phyloP scores from a whole-genome alignment of 2,888 invertebrate genomes.

The Drosophila quasianomalipes region DNA sequence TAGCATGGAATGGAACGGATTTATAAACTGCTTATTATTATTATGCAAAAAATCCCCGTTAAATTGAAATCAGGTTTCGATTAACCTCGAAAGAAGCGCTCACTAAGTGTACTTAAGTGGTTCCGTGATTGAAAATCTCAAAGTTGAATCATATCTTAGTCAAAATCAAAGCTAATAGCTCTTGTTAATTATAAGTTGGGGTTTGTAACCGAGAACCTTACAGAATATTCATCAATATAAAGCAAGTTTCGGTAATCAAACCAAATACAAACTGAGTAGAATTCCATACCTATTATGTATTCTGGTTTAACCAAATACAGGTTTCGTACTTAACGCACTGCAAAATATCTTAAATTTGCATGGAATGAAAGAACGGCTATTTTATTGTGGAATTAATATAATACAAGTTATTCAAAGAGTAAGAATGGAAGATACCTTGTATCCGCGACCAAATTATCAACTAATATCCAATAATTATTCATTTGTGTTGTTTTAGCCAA shows the following conservation, averaged over 20 bases:
- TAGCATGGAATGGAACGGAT: background rate
- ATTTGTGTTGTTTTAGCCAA: background rate
- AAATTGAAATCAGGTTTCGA: slow-evolving; percentile 23
- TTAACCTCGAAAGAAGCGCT: background rate
- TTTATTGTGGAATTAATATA: slow-evolving; percentile 6
- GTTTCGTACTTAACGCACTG: slow-evolving; percentile 8
- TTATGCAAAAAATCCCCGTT: slow-evolving; percentile 20
- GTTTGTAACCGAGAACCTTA: slow-evolving; percentile 8
- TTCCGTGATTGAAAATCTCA: background rate
- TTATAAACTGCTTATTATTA: background rate
- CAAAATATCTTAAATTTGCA: background rate
- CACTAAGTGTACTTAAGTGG: background rate
- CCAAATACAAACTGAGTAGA: background rate
- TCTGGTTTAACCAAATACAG: slow-evolving; percentile 26
- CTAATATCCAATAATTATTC: background rate
- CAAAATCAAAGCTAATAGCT: background rate
- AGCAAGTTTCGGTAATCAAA: slow-evolving; percentile 24
- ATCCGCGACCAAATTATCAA: background rate
- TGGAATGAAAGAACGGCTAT: slow-evolving; percentile 4
- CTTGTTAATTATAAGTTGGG: background rate
- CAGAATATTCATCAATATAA: slow-evolving; percentile 3
- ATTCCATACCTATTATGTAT: slow-evolving; percentile 5
- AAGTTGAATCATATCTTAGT: background rate
- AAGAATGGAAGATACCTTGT: background rate
- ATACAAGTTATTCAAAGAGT: slow-evolving; percentile 7